A percentile compares a stretch with the other conserved stretches of the same genome.
Evolutionary conservation across 2,113 vertebrate genomes (phyloP).

Genomic region (Sebastes fasciatus): DNA sequence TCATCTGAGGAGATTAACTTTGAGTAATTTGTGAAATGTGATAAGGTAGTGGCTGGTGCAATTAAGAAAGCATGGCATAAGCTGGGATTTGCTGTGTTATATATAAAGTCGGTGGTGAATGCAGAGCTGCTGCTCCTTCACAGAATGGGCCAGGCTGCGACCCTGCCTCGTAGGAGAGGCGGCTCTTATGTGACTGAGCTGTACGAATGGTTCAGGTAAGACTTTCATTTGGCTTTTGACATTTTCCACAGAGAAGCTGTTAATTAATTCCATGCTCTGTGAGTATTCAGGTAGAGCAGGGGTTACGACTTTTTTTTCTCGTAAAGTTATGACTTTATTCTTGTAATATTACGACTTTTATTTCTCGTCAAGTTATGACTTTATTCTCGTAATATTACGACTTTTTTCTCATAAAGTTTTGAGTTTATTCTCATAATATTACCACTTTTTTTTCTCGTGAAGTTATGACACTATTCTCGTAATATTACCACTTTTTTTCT

Average conservation of each 20-base stretch:
- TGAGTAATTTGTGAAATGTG: conserved; percentile 80
- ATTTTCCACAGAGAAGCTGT: not conserved
- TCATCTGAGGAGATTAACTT: conserved; percentile 75
- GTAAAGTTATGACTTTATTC: no score
- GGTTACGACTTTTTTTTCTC: no score
- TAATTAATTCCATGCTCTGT: not conserved
- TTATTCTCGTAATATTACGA: no score
- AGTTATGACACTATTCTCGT: no score
- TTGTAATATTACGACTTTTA: no score
- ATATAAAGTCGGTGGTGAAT: conserved; percentile 69
- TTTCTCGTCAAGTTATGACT: no score
- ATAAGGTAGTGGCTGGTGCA: conserved; percentile 66
- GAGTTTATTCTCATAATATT: no score
- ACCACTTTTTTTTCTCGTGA: no score
- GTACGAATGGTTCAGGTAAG: conserved; percentile 82
- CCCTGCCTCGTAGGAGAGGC: conserved; percentile 66
- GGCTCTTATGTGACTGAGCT: conserved; percentile 78
- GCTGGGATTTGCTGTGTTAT: conserved; percentile 63
- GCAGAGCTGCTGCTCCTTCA: conserved; percentile 25
- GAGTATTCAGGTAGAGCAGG: not conserved
- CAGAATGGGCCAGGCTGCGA: conserved; percentile 81
- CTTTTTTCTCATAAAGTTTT: no score
- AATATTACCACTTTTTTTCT: no score
- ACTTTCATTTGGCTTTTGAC: not conserved
- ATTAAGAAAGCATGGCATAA: conserved; percentile 79